Percentiles rank a stretch among this genome's conserved stretches.
phyloP scores from a whole-genome alignment of 2,113 vertebrate species.

The Cichladusa arquata region DNA sequence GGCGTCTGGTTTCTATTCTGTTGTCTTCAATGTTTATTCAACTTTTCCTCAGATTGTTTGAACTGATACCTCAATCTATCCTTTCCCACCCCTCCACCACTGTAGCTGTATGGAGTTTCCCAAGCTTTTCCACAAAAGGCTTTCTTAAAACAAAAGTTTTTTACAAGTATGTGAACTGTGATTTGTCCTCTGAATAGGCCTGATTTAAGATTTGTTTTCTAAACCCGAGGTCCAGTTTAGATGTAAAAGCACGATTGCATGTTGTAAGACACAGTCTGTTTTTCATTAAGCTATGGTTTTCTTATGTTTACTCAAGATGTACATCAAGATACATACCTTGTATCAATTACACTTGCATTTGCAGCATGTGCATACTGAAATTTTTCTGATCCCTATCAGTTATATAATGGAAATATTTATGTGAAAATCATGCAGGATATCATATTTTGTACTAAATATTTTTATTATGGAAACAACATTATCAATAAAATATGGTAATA shows the following conservation, averaged over 20 bases:
- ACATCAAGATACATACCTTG: conserved; percentile 65
- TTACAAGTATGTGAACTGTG: conserved; percentile 44
- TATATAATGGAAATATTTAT: conserved; percentile 51
- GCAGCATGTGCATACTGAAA: conserved; percentile 42
- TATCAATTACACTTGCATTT: conserved; percentile 68
- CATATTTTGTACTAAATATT: neutral
- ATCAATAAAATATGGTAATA: neutral
- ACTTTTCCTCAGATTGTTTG: conserved; percentile 58
- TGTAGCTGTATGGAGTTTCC: conserved; percentile 38
- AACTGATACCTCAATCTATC: conserved; percentile 53
- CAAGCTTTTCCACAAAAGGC: conserved; percentile 39
- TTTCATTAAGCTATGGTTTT: conserved; percentile 58
- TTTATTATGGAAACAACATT: conserved; percentile 28
- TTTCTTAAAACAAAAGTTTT: conserved; percentile 32
- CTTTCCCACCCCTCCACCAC: conserved; percentile 65
- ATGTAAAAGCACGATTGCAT: conserved; percentile 42
- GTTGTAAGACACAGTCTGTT: conserved; percentile 43
- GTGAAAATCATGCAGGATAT: neutral
- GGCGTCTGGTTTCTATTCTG: conserved; percentile 68
- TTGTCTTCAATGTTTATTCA: conserved; percentile 68
- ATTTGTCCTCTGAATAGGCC: conserved; percentile 34
- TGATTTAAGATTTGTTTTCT: conserved; percentile 62
- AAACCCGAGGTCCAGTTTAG: conserved; percentile 35
- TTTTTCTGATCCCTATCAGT: conserved; percentile 56
- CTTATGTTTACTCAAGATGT: conserved; percentile 62